phyloP scores from a whole-genome alignment of 2,888 invertebrate species.

The Thyatira batis region DNA sequence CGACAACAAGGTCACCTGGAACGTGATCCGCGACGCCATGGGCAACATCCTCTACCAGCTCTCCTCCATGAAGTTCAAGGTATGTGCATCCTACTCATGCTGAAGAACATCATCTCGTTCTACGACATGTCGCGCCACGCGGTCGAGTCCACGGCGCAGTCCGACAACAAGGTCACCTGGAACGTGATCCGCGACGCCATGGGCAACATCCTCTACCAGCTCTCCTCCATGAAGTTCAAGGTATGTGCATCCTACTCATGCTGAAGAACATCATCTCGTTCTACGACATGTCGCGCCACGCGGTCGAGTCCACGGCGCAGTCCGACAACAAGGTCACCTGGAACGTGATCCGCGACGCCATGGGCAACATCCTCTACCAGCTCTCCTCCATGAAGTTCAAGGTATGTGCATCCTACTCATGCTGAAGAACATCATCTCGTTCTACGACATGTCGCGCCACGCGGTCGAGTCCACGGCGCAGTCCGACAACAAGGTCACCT shows the following conservation, averaged over 20 bases:
- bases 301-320: constrained; percentile 99
- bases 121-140: constrained; percentile 99
- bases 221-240: too few species aligned
- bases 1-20: constrained; percentile 99
- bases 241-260: too few species aligned
- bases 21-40: too few species aligned
- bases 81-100: too few species aligned
- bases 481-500: constrained; percentile 98
- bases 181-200: constrained; percentile 96
- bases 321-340: constrained; percentile 99
- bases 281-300: constrained; percentile 99
- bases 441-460: constrained; percentile 99
- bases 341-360: constrained; percentile 97
- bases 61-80: too few species aligned
- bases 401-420: too few species aligned
- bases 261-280: constrained; percentile 99
- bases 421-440: constrained; percentile 99
- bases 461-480: constrained; percentile 99
- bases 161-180: constrained; percentile 99
- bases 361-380: too few species aligned
- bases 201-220: too few species aligned
- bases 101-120: constrained; percentile 99
- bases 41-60: too few species aligned
- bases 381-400: too few species aligned
- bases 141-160: constrained; percentile 99